Conservation (phyloP, 2,797 vertebrate species). For the Argentina silus region DNA sequence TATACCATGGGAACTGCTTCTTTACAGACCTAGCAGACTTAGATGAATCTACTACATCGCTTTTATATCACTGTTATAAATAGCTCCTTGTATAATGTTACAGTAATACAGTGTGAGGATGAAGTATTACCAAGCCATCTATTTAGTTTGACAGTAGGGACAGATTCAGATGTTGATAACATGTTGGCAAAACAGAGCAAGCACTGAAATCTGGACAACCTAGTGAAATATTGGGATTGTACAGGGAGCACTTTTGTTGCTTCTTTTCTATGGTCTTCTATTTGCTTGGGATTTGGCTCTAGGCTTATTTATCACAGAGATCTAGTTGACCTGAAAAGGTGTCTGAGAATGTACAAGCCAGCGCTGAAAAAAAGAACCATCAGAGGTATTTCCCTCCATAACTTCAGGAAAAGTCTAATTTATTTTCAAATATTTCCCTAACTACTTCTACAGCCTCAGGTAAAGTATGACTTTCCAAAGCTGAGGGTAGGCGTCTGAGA, state of each 20-base stretch:
- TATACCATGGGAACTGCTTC: too few relatives aligned
- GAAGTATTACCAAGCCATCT: too few relatives aligned
- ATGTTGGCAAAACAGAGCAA: not conserved
- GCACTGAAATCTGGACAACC: not conserved
- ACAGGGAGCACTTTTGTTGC: not conserved
- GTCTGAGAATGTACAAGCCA: not conserved
- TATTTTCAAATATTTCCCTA: slow-evolving; percentile 5
- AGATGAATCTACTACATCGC: too few relatives aligned
- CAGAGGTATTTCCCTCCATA: slow-evolving; percentile 10
- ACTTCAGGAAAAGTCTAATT: not conserved
- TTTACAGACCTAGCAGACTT: too few relatives aligned
- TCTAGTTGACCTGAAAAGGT: not conserved
- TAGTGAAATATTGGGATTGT: not conserved
- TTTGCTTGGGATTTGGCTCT: too few relatives aligned
- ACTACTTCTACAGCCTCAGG: slow-evolving; percentile 8
- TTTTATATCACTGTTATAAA: too few relatives aligned
- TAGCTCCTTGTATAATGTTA: too few relatives aligned
- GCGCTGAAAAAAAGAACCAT: slow-evolving; percentile 7
- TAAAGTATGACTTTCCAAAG: not conserved
- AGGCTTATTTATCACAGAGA: not conserved
- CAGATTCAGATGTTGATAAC: not conserved
- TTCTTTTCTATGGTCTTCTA: not conserved
- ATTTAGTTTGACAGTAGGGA: not conserved
- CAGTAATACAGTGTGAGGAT: too few relatives aligned
- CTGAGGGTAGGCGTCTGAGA: too few relatives aligned